Evolutionary conservation across 1,140 invertebrate genomes (phyloP).

Genomic region (Trialeurodes vaporariorum): DNA sequence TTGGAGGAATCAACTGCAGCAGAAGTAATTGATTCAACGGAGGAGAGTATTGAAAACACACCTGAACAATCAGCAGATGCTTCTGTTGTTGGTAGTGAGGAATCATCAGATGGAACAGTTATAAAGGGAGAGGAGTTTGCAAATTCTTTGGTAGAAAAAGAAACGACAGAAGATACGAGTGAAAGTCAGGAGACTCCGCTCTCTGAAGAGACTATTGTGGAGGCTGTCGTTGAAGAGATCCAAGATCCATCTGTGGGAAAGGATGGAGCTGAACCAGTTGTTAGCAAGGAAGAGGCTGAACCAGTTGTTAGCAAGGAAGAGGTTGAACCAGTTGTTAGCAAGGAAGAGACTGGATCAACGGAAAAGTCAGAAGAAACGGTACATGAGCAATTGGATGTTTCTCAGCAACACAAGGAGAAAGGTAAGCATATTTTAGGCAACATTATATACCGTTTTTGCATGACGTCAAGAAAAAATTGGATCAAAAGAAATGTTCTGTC

Average conservation of each 20-base stretch:
- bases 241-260: constrained; percentile 9
- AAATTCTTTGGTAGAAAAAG: constrained; percentile 15
- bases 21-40: constrained; percentile 6
- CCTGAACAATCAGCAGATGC: not conserved
- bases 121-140: constrained; percentile 15
- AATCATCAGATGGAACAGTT: constrained; percentile 9
- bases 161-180: constrained; percentile 11
- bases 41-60: constrained; percentile 6
- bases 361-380: constrained; percentile 11
- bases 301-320: constrained; percentile 9
- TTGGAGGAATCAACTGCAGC: too few relatives aligned
- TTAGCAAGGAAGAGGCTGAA: constrained; percentile 17
- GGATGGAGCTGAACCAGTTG: constrained; percentile 7
- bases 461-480: too few relatives aligned
- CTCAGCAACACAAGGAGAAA: too few relatives aligned
- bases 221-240: constrained; percentile 10
- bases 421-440: too few relatives aligned
- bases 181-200: constrained; percentile 11
- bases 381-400: not conserved
- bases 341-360: constrained; percentile 13
- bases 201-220: constrained; percentile 13
- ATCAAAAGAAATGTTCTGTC: too few relatives aligned
- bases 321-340: constrained; percentile 6
- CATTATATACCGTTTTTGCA: too few relatives aligned
- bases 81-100: constrained; percentile 7